Evolutionary conservation across 2,888 invertebrate species (phyloP).

Genomic region (Harpalus rubripes): DNA sequence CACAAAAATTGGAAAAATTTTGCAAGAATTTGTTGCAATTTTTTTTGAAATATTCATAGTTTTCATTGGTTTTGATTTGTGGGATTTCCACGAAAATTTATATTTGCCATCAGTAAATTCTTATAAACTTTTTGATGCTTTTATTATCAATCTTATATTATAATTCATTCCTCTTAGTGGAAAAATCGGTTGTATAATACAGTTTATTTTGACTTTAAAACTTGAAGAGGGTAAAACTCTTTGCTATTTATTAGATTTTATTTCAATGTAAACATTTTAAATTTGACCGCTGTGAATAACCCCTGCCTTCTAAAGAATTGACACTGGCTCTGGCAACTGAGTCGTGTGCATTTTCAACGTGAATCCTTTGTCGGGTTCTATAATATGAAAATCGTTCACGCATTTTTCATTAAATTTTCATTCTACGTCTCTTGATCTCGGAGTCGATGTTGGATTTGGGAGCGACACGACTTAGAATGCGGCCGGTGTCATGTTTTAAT

Average conservation of each 20-base stretch:
- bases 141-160: too few species aligned
- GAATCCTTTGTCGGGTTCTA: constrained; percentile 31
- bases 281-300: background rate
- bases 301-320: background rate
- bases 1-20: too few species aligned
- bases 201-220: too few species aligned
- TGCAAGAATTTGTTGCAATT: too few species aligned
- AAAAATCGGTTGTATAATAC: too few species aligned
- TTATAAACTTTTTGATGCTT: too few species aligned
- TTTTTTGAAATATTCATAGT: too few species aligned
- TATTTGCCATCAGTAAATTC: too few species aligned
- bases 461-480: constrained; percentile 55
- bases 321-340: background rate
- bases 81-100: too few species aligned
- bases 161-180: too few species aligned
- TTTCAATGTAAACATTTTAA: background rate
- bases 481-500: constrained; percentile 65
- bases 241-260: background rate
- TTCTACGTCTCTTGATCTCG: constrained; percentile 43
- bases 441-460: constrained; percentile 12
- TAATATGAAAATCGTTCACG: constrained; percentile 48
- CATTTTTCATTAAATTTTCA: constrained; percentile 64
- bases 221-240: too few species aligned
- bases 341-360: background rate
- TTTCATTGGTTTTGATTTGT: too few species aligned